phyloP scores from a whole-genome alignment of 1,140 invertebrate genomes.

The Drosophila sucinea region DNA sequence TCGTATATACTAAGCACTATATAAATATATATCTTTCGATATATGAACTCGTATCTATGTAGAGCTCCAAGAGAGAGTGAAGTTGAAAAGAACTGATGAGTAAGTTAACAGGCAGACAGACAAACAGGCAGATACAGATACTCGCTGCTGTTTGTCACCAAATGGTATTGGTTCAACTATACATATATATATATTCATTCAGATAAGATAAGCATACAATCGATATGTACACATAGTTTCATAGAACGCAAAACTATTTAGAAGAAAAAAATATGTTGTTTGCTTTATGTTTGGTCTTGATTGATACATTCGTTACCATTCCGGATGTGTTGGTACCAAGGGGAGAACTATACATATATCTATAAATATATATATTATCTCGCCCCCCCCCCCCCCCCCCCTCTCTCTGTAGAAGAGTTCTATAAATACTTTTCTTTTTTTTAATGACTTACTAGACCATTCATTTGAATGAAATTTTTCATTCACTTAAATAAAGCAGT shows the following conservation, averaged over 20 bases:
- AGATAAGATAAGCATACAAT: slow-evolving; percentile 45
- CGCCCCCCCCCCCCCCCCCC: background rate
- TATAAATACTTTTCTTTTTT: background rate
- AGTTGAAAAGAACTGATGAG: background rate
- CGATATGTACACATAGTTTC: slow-evolving; percentile 12
- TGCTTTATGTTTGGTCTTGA: slow-evolving; percentile 44
- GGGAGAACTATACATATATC: background rate
- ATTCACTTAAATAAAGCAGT: too few species aligned
- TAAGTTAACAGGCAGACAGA: background rate
- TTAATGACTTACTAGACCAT: background rate
- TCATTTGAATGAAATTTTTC: too few species aligned
- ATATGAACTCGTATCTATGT: slow-evolving; percentile 4
- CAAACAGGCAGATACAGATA: background rate
- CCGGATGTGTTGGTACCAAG: slow-evolving; percentile 8
- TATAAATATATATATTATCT: background rate
- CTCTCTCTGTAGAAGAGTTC: background rate
- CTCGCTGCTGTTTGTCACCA: slow-evolving; percentile 8
- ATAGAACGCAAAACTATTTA: slow-evolving; percentile 39
- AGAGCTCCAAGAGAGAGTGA: background rate
- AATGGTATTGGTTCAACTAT: background rate
- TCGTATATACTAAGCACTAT: background rate
- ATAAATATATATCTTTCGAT: background rate
- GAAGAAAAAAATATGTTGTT: slow-evolving; percentile 39
- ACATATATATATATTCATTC: background rate
- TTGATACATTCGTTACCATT: slow-evolving; percentile 30